Evolutionary conservation across 1,140 invertebrate genomes (phyloP).

Genomic region (Druon quercuslanigerum): DNA sequence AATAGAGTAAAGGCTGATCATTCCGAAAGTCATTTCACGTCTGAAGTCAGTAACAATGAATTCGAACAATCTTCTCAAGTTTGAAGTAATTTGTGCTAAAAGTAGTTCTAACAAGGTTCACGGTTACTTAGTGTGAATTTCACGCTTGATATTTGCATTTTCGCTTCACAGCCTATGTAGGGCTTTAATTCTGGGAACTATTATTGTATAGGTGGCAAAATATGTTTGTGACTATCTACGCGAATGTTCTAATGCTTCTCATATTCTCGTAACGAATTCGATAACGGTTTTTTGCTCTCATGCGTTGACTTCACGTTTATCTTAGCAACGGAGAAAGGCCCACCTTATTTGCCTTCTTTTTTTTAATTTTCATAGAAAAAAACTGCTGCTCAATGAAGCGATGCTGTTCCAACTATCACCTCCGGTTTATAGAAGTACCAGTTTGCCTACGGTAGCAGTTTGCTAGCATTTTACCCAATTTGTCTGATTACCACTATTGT

Average conservation of each 20-base stretch:
- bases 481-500: no score
- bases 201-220: neutral
- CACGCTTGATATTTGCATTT: neutral
- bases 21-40: neutral
- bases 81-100: no score
- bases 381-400: slow-evolving; percentile 27
- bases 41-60: neutral
- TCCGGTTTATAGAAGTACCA: no score
- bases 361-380: neutral
- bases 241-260: neutral
- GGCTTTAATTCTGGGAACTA: neutral
- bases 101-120: neutral
- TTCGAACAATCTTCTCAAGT: no score
- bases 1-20: neutral
- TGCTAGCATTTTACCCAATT: no score
- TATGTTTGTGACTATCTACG: neutral
- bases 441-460: no score
- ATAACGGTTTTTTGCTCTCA: neutral
- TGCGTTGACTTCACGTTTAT: neutral
- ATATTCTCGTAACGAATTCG: neutral
- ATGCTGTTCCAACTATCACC: slow-evolving; percentile 22
- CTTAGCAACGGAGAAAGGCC: neutral
- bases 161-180: neutral
- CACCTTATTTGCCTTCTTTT: neutral
- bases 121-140: neutral